Percentiles rank a stretch among this genome's conserved stretches.
Evolutionary conservation across 2,888 invertebrate species (phyloP).

Genomic region (Drosophila falleni): DNA sequence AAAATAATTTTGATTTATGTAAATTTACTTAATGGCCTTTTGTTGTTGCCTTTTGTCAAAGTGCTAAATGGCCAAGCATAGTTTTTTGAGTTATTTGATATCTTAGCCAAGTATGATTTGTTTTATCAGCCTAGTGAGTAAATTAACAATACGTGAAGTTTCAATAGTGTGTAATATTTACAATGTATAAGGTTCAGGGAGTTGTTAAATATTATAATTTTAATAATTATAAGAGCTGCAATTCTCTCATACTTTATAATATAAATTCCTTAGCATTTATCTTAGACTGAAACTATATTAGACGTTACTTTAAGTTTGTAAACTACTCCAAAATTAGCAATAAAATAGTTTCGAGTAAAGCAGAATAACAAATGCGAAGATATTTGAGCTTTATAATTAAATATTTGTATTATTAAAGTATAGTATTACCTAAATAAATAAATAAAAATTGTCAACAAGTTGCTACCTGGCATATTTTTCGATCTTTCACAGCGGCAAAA

Average conservation of each 20-base stretch:
- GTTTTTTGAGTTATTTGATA: conserved; percentile 38
- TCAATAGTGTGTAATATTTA: conserved; percentile 15
- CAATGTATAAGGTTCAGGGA: background rate
- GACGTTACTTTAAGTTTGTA: background rate
- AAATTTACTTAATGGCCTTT: conserved; percentile 74
- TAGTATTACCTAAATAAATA: conserved; percentile 5
- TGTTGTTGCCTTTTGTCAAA: conserved; percentile 68
- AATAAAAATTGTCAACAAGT: background rate
- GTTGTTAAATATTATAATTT: background rate
- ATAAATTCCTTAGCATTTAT: background rate
- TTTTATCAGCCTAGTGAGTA: conserved; percentile 7
- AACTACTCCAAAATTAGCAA: background rate
- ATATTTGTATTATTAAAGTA: background rate
- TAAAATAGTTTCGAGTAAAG: background rate
- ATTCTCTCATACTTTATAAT: background rate
- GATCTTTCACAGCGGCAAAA: background rate
- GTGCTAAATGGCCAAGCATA: conserved; percentile 65
- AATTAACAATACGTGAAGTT: conserved; percentile 19
- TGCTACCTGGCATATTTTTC: background rate
- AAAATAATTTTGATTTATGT: conserved; percentile 68
- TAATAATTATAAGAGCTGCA: background rate
- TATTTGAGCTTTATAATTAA: background rate
- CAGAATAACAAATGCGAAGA: background rate
- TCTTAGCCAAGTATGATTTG: conserved; percentile 21
- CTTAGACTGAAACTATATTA: background rate